Evolutionary conservation across 2,888 invertebrate species (phyloP).

Genomic region (Oscheius myriophilus): DNA sequence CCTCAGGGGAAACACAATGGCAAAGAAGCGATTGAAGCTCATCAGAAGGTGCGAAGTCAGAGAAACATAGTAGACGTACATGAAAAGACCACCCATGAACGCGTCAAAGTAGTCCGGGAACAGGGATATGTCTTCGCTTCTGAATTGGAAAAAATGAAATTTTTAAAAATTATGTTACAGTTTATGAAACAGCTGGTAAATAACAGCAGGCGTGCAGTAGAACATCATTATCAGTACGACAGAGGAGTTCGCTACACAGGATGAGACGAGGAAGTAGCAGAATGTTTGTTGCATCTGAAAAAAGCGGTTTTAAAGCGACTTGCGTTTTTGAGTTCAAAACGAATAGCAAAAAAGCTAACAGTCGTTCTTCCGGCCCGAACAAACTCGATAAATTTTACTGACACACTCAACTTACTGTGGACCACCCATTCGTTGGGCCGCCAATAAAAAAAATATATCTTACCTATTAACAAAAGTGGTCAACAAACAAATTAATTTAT

Average conservation of each 20-base stretch:
- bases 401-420: too few species aligned
- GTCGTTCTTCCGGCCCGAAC: too few species aligned
- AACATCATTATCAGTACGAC: constrained; percentile 23
- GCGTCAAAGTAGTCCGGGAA: background rate
- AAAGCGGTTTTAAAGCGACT: background rate
- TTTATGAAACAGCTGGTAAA: constrained; percentile 7
- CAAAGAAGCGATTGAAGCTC: constrained; percentile 25
- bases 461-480: too few species aligned
- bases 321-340: too few species aligned
- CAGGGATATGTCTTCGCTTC: background rate
- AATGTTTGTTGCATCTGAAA: constrained; percentile 17
- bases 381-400: too few species aligned
- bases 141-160: too few species aligned
- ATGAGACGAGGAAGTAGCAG: constrained; percentile 19
- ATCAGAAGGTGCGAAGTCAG: constrained; percentile 18
- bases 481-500: too few species aligned
- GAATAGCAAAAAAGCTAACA: too few species aligned
- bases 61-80: constrained; percentile 22
- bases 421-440: too few species aligned
- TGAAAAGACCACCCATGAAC: constrained; percentile 20
- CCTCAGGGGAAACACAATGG: constrained; percentile 17
- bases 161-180: background rate
- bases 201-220: constrained; percentile 19
- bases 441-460: too few species aligned
- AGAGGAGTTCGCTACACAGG: constrained; percentile 17